Percentiles rank a stretch among this genome's conserved stretches.
phyloP scores from a whole-genome alignment of 2,113 vertebrate genomes.

The Colius striatus region DNA sequence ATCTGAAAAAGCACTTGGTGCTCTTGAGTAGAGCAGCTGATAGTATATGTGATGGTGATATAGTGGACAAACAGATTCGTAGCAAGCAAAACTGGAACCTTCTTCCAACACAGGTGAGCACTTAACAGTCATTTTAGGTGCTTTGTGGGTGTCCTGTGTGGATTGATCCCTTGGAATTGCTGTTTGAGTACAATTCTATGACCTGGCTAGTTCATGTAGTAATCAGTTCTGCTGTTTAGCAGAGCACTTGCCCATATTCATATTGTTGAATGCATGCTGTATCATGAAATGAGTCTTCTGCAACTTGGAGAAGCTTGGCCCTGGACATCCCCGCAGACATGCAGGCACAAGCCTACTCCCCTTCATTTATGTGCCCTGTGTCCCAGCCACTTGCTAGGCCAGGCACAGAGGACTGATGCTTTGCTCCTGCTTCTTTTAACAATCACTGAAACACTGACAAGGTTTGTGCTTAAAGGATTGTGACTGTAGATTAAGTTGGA shows the following conservation, averaged over 20 bases:
- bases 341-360: neutral
- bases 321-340: accelerated
- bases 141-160: neutral
- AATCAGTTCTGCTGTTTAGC: neutral
- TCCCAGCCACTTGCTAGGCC: neutral
- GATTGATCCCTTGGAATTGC: neutral
- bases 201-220: neutral
- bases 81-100: slow-evolving; percentile 92
- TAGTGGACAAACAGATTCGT: slow-evolving; percentile 92
- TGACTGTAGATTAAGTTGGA: neutral
- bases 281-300: neutral
- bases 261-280: neutral
- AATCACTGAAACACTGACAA: neutral
- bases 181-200: neutral
- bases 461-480: neutral
- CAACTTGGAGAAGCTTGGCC: neutral
- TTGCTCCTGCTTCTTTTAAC: neutral
- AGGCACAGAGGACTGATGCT: neutral
- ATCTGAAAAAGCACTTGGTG: slow-evolving; percentile 90
- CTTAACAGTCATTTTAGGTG: neutral
- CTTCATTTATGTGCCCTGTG: neutral
- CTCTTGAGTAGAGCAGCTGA: slow-evolving; percentile 95
- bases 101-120: slow-evolving; percentile 90
- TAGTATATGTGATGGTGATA: slow-evolving; percentile 93
- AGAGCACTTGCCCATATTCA: neutral